Percentiles rank a stretch among this genome's conserved stretches.
These are phyloP conservation scores for Pteronura brasiliensis DNA, from an alignment of 2,113 vertebrate species.

Conservation along the genomic window DNA sequence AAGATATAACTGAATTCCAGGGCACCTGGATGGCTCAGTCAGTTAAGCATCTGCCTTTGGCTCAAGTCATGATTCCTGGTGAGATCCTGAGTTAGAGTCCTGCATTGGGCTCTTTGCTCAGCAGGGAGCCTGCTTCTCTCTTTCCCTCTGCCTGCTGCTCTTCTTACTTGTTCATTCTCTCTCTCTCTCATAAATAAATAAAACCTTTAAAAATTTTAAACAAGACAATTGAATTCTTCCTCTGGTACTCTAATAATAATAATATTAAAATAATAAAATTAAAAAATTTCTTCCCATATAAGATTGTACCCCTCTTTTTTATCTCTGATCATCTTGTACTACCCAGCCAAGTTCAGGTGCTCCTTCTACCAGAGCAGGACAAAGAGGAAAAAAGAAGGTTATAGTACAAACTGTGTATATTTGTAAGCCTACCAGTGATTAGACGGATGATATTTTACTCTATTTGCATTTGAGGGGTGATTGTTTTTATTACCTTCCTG, in stretches of 20 bases:
- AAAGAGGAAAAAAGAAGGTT: neutral
- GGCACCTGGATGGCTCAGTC: too few relatives aligned
- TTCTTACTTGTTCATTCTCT: too few relatives aligned
- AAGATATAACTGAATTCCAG: neutral
- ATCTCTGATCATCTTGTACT: neutral
- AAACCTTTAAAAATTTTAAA: too few relatives aligned
- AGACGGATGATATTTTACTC: neutral
- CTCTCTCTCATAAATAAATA: too few relatives aligned
- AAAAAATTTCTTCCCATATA: neutral
- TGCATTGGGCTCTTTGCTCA: too few relatives aligned
- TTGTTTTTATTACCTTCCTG: neutral
- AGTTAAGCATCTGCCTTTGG: too few relatives aligned
- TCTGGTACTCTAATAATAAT: neutral
- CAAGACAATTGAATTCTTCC: neutral
- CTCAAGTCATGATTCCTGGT: too few relatives aligned
- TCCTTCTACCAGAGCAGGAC: neutral
- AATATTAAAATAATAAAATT: neutral
- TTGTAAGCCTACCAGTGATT: neutral
- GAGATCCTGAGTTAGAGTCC: too few relatives aligned
- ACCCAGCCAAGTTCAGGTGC: neutral
- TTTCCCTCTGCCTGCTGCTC: too few relatives aligned
- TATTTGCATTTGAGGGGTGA: neutral
- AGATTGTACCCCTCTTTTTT: fast-evolving
- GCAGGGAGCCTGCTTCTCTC: too few relatives aligned
- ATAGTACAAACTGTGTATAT: neutral